These are phyloP conservation scores for Sorex araneus DNA, from an alignment of 2,113 vertebrate species.

Conservation along the genomic window DNA sequence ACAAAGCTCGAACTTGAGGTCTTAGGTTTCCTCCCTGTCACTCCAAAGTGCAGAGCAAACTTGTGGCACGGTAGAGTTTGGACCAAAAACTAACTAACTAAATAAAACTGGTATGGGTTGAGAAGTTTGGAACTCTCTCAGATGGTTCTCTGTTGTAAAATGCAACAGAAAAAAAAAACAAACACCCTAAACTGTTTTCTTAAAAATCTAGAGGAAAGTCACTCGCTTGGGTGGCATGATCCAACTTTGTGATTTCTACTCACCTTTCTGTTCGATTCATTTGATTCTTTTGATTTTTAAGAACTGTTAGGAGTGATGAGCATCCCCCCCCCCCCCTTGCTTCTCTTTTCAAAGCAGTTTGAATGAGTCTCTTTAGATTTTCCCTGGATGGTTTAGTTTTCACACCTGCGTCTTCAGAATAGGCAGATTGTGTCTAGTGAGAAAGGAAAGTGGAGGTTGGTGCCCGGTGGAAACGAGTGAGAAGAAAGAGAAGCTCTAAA, in stretches of 20 bases:
- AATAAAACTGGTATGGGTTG: not conserved
- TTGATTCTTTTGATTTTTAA: not conserved
- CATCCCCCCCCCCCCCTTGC: not conserved
- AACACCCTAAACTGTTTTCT: not conserved
- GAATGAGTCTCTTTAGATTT: slow-evolving; percentile 25
- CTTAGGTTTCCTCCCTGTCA: not conserved
- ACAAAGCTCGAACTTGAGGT: not conserved
- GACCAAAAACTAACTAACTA: not conserved
- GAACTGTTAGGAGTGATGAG: not conserved
- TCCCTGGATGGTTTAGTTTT: not conserved
- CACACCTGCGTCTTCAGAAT: not conserved
- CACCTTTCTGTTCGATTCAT: not conserved
- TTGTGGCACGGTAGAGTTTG: not conserved
- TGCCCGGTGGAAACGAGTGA: not conserved
- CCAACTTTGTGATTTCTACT: not conserved
- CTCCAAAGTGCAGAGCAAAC: not conserved
- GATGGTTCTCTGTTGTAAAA: not conserved
- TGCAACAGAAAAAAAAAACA: not conserved
- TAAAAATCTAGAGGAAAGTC: not conserved
- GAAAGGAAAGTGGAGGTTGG: not conserved
- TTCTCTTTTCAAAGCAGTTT: not conserved
- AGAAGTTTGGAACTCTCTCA: not conserved
- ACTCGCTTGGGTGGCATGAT: too few species aligned
- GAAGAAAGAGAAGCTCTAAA: not conserved
- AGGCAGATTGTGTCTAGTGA: not conserved